Base-by-base conservation (phyloP, 2,113 vertebrate genomes). In the Daphoenositta chrysoptera region DNA sequence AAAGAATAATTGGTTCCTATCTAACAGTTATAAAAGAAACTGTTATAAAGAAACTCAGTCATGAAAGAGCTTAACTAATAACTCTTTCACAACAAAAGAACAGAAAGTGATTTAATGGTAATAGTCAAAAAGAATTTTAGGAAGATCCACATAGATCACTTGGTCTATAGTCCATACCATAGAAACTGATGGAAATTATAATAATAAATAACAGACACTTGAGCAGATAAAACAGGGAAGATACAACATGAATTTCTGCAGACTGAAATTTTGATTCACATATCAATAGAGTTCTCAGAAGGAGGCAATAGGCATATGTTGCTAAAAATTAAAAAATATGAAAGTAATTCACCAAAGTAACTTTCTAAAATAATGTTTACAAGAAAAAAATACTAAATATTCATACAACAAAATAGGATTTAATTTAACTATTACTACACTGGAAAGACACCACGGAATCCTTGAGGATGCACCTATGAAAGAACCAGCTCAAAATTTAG, bases 1-100 rank as follows among this genome's bases (percentile, higher is more conserved):
- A 85, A 93, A 92, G 50, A 90, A 94, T 83, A 93, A 96, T 64
- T 33, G 27, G 18, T 68, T 95, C 47, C 23, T 56, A 69, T 88
- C 39, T 73, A 86, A 50, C 42, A 78, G 37, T 45, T 76, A 76
- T 54, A 83, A 69, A 76, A 69, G 40, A 76, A 88, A 61, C 42
- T 70, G 27, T 64, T 87, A 68, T 30, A 89, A 90, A 80, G 66
- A 80, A 90, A 86, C 33, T 88, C 75, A 81, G 76, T 63, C 39
- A 70, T n/a, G n/a, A 86, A 92, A 83, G 35, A 70, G 24, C 37
- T 94, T 54, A 81, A 69, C 71, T 90, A 83, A 48, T 90, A 96
- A 92, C 33, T 80, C 79, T 81, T 90, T 40, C 63, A 92, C 37
- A 92, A 79, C 57, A 80, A 65, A 93, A 86, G 68, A 92, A 80